Evolutionary conservation across 2,797 vertebrate genomes (phyloP).

Genomic region (Danio choprae): DNA sequence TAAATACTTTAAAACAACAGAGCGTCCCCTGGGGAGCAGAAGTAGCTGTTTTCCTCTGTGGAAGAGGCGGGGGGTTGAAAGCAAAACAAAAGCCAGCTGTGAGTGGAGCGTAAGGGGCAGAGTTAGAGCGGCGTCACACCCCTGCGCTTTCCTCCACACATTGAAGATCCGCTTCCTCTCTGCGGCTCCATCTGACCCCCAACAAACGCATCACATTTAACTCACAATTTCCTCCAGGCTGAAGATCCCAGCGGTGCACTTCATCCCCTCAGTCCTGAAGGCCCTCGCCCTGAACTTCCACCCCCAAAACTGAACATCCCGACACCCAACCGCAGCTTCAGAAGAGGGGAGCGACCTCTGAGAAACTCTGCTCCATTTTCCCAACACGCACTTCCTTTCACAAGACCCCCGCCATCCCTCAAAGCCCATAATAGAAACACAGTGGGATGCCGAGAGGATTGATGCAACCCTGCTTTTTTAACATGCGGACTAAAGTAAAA

Average conservation of each 20-base stretch:
- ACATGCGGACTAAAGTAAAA: constrained; percentile 2
- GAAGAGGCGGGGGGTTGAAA: constrained; percentile 16
- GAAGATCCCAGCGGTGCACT: neutral
- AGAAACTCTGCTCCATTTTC: constrained; percentile 68
- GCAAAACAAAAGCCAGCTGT: constrained; percentile 62
- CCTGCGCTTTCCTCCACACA: constrained; percentile 61
- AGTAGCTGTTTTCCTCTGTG: constrained; percentile 41
- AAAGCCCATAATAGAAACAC: constrained; percentile 17
- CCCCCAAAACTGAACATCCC: constrained; percentile 21
- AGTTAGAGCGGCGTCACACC: constrained; percentile 53
- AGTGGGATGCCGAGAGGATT: neutral
- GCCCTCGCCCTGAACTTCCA: constrained; percentile 53
- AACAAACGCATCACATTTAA: constrained; percentile 58
- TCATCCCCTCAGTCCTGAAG: too few species aligned
- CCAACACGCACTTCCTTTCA: constrained; percentile 73
- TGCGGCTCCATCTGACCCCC: constrained; percentile 54
- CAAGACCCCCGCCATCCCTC: constrained; percentile 47
- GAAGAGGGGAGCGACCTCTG: constrained; percentile 62
- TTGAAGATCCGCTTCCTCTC: constrained; percentile 61
- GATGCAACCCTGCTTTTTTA: neutral
- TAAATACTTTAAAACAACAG: constrained; percentile 44
- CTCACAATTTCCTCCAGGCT: constrained; percentile 67
- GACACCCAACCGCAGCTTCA: constrained; percentile 51
- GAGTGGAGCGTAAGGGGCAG: constrained; percentile 46
- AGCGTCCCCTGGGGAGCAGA: constrained; percentile 2